These are phyloP conservation scores for Cheracebus regulus DNA, from an alignment of 2,797 vertebrate species.

Conservation along the genomic window DNA sequence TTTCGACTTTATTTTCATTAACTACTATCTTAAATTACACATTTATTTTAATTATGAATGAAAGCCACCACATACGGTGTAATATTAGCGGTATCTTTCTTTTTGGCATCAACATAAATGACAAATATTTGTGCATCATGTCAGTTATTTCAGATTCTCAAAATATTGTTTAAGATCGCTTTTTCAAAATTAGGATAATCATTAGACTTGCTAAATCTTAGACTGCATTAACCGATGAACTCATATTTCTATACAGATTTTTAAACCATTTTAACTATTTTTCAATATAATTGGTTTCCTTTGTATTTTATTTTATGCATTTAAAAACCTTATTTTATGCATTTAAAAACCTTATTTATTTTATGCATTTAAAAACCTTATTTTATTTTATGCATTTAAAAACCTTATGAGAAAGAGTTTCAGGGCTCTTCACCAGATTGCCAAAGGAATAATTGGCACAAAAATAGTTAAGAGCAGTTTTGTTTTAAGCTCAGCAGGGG, in stretches of 20 bases:
- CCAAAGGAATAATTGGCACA: not conserved
- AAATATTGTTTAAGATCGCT: not conserved
- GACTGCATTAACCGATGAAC: not conserved
- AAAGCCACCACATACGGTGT: not conserved
- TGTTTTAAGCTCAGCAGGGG: not conserved
- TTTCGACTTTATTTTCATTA: not conserved
- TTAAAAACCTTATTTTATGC: not conserved
- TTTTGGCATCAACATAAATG: not conserved
- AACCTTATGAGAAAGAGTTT: not conserved
- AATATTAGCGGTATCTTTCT: not conserved
- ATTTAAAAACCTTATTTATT: slow-evolving; percentile 8
- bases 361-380: not conserved
- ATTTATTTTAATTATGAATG: not conserved
- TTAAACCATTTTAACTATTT: slow-evolving; percentile 17
- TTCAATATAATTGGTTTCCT: not conserved
- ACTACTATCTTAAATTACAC: not conserved
- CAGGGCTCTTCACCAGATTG: not conserved
- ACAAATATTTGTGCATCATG: not conserved
- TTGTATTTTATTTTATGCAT: not conserved
- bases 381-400: slow-evolving; percentile 29
- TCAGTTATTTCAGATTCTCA: slow-evolving; percentile 23
- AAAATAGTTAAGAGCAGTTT: not conserved
- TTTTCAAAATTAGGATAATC: not conserved
- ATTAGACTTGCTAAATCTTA: not conserved
- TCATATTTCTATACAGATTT: not conserved